Evolutionary conservation across 2,113 vertebrate species (phyloP), one percentile per base, ranked within the genome.

Genomic region (Apteryx owenii): DNA sequence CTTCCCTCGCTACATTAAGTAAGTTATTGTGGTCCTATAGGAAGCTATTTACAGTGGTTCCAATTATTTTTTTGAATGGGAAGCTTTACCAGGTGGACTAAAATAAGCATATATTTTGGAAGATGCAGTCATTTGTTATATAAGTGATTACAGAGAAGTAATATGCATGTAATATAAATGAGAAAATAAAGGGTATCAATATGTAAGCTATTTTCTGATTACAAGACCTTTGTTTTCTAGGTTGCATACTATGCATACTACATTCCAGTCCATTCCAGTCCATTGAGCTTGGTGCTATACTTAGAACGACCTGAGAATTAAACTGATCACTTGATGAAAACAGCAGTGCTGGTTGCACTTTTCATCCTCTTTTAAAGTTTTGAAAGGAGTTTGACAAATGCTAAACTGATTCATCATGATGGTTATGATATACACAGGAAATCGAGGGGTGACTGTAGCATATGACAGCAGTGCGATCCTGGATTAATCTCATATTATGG

Each of bases 1-100:
- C 3, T 87, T 87, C 21, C 86, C 4, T 70, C 38, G 23, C 42
- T 42, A 22, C 0, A 0, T 62, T 29, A 48, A 33, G 6, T 29
- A 48, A 33, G 6, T n/a, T 75, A 62, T 71, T 71, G 9, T 84
- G 46, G 25, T 44, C 33, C 50, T 71, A 0, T 61, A 12, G 65
- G 17, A 58, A 42, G 10, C 29, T n/a, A 69, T 9, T 69, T 69
- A 48, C 18, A 92, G 42, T 29, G 15, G 21, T 65, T 62, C 18
- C 4, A 3, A 17, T 36, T 73, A 54, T 26, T 33, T 51, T 65
- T 88, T 93, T 46, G 21, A 6, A 53, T 54, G 14, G 11, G 40
- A 61, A 10, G 5, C 5, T 90, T 69, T 88, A 51, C 2, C 13
- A 62, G 18, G 10, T 40, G 6, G 11, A 75, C 20, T 91, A n/a